Conservation (phyloP, 2,113 vertebrate genomes). For the Laticauda colubrina region DNA sequence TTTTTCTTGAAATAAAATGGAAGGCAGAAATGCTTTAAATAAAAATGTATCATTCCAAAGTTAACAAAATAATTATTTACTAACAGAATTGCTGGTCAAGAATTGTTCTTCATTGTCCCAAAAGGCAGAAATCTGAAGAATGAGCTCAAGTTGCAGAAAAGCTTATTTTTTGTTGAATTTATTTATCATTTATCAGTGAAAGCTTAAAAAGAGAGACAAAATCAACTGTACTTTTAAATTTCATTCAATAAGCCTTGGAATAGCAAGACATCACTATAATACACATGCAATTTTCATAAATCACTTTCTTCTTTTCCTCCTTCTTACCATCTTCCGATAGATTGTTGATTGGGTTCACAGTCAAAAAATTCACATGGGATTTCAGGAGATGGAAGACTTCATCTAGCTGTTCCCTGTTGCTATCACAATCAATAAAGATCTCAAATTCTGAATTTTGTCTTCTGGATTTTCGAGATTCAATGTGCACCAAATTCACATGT, state of each 20-base stretch:
- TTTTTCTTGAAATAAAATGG: not conserved
- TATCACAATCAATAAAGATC: slow-evolving; percentile 95
- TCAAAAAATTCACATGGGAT: slow-evolving; percentile 83
- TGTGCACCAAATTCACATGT: slow-evolving; percentile 92
- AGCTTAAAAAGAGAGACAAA: not conserved
- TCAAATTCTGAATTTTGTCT: slow-evolving; percentile 94
- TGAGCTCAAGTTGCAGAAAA: not conserved
- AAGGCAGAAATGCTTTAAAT: not conserved
- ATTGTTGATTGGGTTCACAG: slow-evolving; percentile 80
- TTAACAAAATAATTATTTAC: not conserved
- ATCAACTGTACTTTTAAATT: not conserved
- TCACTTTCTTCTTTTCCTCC: slow-evolving; percentile 7
- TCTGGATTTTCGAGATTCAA: slow-evolving; percentile 94
- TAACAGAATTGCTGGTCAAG: not conserved
- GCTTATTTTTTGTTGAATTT: not conserved
- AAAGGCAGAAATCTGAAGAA: not conserved
- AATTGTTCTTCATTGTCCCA: not conserved
- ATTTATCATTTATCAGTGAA: not conserved
- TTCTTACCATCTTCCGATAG: slow-evolving; percentile 76
- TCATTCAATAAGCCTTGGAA: not conserved
- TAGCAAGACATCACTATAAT: not conserved
- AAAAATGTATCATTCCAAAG: not conserved
- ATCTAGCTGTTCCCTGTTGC: slow-evolving; percentile 87
- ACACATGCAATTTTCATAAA: not conserved
- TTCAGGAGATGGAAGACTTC: slow-evolving; percentile 89